Percentiles rank a stretch among this genome's conserved stretches.
phyloP scores from a whole-genome alignment of 2,888 invertebrate genomes.

The Drosophila cognata region DNA sequence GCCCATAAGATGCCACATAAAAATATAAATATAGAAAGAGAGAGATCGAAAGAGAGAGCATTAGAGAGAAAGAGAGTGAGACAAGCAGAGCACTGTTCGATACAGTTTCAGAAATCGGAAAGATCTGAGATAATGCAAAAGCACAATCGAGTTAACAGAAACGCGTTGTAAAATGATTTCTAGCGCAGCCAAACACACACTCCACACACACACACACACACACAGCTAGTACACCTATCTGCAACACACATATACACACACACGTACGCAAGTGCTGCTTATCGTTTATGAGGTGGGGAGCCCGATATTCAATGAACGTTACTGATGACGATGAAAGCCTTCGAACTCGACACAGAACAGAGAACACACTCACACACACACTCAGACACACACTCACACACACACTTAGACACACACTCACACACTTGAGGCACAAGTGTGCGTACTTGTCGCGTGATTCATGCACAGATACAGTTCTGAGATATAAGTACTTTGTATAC shows the following conservation, averaged over 20 bases:
- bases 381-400: not conserved
- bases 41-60: not conserved
- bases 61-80: not conserved
- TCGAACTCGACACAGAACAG: constrained; percentile 21
- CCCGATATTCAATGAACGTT: constrained; percentile 69
- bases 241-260: constrained; percentile 16
- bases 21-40: not conserved
- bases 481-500: constrained; percentile 4
- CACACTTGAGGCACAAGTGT: constrained; percentile 2
- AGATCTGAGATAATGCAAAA: constrained; percentile 68
- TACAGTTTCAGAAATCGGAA: constrained; percentile 45
- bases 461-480: constrained; percentile 43
- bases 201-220: constrained; percentile 11
- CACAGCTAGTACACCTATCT: constrained; percentile 8
- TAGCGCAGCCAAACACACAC: constrained; percentile 39
- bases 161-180: constrained; percentile 65
- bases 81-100: constrained; percentile 4
- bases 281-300: constrained; percentile 58
- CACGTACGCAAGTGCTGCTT: constrained; percentile 62
- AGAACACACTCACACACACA: constrained; percentile 1
- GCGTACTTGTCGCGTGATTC: constrained; percentile 55
- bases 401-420: not conserved
- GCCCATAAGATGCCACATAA: not conserved
- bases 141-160: constrained; percentile 64
- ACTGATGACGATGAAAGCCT: constrained; percentile 50